These are phyloP conservation scores for Procambarus clarkii DNA, from an alignment of 1,140 invertebrate genomes.

Conservation along the genomic window DNA sequence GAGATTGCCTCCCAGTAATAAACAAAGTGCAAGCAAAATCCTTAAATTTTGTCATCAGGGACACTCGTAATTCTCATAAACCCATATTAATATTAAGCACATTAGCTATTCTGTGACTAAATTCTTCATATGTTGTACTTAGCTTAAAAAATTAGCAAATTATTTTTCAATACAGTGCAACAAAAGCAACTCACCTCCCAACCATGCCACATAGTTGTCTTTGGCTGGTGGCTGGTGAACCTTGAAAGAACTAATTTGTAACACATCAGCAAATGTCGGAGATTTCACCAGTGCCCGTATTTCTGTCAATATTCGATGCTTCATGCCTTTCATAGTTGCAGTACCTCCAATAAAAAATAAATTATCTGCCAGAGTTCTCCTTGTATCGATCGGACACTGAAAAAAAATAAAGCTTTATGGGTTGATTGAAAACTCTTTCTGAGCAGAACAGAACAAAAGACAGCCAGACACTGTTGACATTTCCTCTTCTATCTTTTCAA, in stretches of 20 bases:
- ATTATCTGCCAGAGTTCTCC: conserved; percentile 85
- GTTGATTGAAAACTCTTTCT: no score
- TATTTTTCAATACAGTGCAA: neutral
- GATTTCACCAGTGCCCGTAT: conserved; percentile 82
- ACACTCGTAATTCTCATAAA: no score
- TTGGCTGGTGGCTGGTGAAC: conserved; percentile 87
- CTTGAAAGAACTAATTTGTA: conserved; percentile 84
- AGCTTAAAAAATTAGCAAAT: no score
- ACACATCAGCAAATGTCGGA: conserved; percentile 81
- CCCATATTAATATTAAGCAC: no score
- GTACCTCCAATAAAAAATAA: conserved; percentile 91
- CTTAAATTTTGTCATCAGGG: no score
- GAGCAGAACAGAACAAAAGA: no score
- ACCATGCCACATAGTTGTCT: conserved; percentile 90
- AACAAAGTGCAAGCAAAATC: no score
- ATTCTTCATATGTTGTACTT: no score
- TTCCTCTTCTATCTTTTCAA: no score
- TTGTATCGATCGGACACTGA: conserved; percentile 86
- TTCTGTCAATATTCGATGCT: conserved; percentile 85
- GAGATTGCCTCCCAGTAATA: no score
- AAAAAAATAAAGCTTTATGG: conserved; percentile 70
- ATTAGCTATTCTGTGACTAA: no score
- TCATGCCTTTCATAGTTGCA: conserved; percentile 86
- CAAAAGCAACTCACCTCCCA: conserved; percentile 81
- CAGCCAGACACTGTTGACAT: no score